Conservation (phyloP, 1,140 invertebrate species). For the Drosophila leontia region DNA sequence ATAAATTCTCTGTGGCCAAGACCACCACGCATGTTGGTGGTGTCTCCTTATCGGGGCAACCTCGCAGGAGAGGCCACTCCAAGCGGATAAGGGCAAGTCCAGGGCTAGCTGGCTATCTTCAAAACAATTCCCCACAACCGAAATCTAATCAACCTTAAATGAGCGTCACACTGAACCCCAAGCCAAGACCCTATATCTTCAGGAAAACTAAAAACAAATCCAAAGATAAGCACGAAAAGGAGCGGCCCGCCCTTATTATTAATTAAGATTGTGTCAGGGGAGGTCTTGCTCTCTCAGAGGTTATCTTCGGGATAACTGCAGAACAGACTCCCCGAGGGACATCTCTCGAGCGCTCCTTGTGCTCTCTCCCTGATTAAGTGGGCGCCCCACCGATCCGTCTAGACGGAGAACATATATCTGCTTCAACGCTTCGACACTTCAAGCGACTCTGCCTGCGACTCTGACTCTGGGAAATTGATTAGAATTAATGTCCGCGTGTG, state of each 20-base stretch:
- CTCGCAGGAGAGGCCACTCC: conserved; percentile 4
- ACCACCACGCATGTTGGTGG: conserved; percentile 57
- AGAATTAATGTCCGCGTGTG: conserved; percentile 76
- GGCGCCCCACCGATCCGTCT: conserved; percentile 64
- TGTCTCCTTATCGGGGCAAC: conserved; percentile 50
- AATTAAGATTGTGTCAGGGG: conserved; percentile 61
- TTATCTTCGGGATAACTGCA: conserved; percentile 24
- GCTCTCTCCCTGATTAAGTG: conserved; percentile 71
- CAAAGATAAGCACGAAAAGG: conserved; percentile 12
- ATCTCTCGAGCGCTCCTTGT: conserved; percentile 16
- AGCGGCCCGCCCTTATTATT: conserved; percentile 45
- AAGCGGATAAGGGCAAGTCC: conserved; percentile 57
- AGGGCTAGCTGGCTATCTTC: conserved; percentile 37
- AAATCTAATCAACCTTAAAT: conserved; percentile 76
- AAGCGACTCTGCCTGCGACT: conserved; percentile 54
- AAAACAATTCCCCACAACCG: conserved; percentile 11
- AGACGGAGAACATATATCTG: conserved; percentile 34
- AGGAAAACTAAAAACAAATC: conserved; percentile 12
- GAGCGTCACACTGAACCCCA: conserved; percentile 43
- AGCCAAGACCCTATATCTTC: conserved; percentile 17
- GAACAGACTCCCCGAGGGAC: conserved; percentile 38
- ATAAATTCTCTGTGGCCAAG: conserved; percentile 45
- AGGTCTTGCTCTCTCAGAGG: conserved; percentile 44
- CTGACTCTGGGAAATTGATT: conserved; percentile 69
- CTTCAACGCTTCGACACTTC: conserved; percentile 58